Evolutionary conservation across 2,888 invertebrate species (phyloP), one percentile per base, ranked within the genome.

Genomic region (Callyntrura sp.): DNA sequence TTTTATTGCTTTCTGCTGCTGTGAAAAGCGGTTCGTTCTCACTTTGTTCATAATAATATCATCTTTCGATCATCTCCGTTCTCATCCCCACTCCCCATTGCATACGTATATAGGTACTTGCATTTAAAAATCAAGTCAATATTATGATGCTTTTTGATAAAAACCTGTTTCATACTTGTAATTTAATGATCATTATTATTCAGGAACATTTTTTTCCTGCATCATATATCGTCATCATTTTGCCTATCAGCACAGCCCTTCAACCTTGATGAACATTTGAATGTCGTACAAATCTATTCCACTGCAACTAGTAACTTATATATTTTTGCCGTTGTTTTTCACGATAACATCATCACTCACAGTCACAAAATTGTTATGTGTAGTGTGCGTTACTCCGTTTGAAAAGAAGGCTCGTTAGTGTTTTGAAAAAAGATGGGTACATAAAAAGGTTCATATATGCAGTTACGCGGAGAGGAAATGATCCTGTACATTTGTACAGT

Each of bases 151-250:
- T 76, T 28, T 78, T 76, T 48, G 68, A 65, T 23, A 51, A 81
- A 85, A 87, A 87, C 86, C 86, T 87, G 86, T 79, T 87, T 81
- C 28, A 48, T 23, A 45, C 76, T 43, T n/a, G 23, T 78, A 45
- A 51, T 60, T 62, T 62, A 28, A 85, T 68, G 86, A 85, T 78
- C 85, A 60, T 45, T 86, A 65, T 65, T 65, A 14, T 73, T 48
- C 48, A n/a, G 12, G 65, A 79, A 65, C 78, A 78, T 62, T 76
- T 76, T 60, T 25, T 23, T 14, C 17, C 12, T 23, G 35, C 28
- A 51, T 55, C 45, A 48, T 62, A n/a, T 82, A 35, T 82, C 14
- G 65, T 35, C n/a, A 35, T 28, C 35, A 57, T 57, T 57, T 28
- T 14, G n/a, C 14, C 35, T 35, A 35, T 35, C 6, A 65, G 35